Base-by-base conservation (phyloP, 2,113 vertebrate genomes). In the Bubo scandiacus region DNA sequence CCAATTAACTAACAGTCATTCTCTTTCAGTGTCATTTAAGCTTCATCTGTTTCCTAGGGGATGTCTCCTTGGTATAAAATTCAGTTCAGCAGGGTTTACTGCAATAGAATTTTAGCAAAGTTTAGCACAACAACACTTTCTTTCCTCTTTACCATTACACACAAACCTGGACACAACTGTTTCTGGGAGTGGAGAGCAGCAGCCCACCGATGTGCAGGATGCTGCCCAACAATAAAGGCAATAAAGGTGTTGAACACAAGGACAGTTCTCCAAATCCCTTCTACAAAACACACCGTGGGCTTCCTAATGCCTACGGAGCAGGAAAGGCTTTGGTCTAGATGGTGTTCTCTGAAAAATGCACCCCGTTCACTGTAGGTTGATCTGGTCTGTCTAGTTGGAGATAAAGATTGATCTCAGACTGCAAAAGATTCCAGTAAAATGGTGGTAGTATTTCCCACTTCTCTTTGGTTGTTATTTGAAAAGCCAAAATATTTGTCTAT, bases 111-210 rank as follows among this genome's bases (percentile, higher is more conserved):
- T 66, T 52, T 45, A 80, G 67, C 36, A 14, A 58, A 58, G 27
- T 51, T 86, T 45, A 66, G 22, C 43, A 34, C 27, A 7, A 34
- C 11, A n/a, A 5, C 27, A 20, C 52, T 65, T 84, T 51, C 55
- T 40, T 62, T 70, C 40, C 47, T 38, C 9, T 34, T 71, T 36
- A 18, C 25, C 20, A 1, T n/a, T 27, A 15, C 27, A 52, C 65
- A 51, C 4, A 23, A 36, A 40, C 15, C 29, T 34, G 57, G 43
- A 23, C 13, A 7, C 0, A 1, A 38, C 32, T 8, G 1, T 42
- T 65, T 34, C 58, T 43, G 32, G 58, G 65, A 30, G 63, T 3
- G 3, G 55, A 30, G 27, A 47, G 32, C 42, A 32, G 13, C 40
- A 18, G 25, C 47, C 25, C n/a, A 5, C 23, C 5, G 47, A 45